Evolutionary conservation across 2,888 invertebrate species (phyloP), one percentile per base, ranked within the genome.

Genomic region (Dolichomitus sp.): DNA sequence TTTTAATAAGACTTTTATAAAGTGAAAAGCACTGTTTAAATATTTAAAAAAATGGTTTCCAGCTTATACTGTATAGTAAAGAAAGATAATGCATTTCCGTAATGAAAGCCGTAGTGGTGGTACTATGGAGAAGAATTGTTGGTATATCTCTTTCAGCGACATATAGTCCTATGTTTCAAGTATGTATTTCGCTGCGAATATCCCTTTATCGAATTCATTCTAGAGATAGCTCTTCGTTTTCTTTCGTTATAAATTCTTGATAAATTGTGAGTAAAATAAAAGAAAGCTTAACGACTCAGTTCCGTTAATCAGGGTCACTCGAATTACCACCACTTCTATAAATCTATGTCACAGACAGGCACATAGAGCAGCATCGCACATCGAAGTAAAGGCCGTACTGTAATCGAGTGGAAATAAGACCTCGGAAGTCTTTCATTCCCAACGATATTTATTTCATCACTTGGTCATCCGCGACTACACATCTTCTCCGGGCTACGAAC

Each of bases 371-470:
- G 23, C 23, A 23, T 23, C 2, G 23, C 23, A 23, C 17, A 27
- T 14, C 23, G 23, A 37, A 33, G 19, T 19, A 17, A 17, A 5
- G 48, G 17, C 48, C 17, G 48, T 17, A 27, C 33, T 27, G 37
- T 50, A 50, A 73, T 68, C 66, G 48, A 73, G 59, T 50, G 66
- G 73, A 79, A 42, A 23, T 68, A 42, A 68, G 48, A 45, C 72
- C 48, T 27, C 14, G 33, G 37, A 23, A 61, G 9, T 59, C 27
- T 19, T 42, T 63, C 23, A 7, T 12, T 4, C 17, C 37, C 19
- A 6, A 37, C n/a, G 30, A 68, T 57, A 79, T 61, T 75, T 57
- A 63, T 69, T 69, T 69, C 59, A 33, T 50, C 50, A 42, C 52
- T 12, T 69, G 69, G 68, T 69, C 63, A 65, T 42, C 50, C 66